These are phyloP conservation scores for Spongia lamella DNA, from an alignment of 37 sponge, comb jelly and placozoan genomes.

Conservation along the genomic window DNA sequence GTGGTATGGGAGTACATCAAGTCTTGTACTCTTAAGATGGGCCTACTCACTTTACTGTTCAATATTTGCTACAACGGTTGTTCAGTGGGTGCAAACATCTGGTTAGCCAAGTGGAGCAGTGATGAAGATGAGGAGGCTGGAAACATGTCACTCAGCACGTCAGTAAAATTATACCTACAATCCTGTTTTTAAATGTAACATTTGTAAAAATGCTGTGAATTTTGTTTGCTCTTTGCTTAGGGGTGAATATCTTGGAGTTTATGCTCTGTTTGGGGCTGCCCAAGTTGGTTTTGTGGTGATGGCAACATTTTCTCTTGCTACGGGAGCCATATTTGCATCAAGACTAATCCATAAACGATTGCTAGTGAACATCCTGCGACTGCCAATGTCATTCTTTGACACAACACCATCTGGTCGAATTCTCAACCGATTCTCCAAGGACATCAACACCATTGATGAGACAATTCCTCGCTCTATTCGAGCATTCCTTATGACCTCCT, in stretches of 20 bases:
- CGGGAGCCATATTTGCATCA: conserved; percentile 75
- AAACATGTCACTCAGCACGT: too few relatives aligned
- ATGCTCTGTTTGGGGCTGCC: conserved; percentile 69
- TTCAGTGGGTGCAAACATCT: conserved; percentile 56
- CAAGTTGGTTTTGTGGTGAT: conserved; percentile 56
- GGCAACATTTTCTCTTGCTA: conserved; percentile 71
- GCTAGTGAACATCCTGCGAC: conserved; percentile 72
- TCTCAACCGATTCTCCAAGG: conserved; percentile 95
- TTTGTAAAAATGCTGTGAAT: too few relatives aligned
- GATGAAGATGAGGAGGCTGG: conserved; percentile 4
- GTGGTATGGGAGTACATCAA: conserved; percentile 43
- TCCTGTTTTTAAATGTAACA: too few relatives aligned
- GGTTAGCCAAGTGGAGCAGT: conserved; percentile 82
- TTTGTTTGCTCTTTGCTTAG: conserved; percentile 10
- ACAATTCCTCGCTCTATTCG: conserved; percentile 69
- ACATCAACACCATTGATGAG: conserved; percentile 88
- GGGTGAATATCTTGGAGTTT: conserved; percentile 70
- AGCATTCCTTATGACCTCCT: conserved; percentile 56
- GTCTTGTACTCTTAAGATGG: conserved; percentile 37
- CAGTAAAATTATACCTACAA: too few relatives aligned
- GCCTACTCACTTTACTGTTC: conserved; percentile 36
- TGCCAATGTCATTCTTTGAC: conserved; percentile 98
- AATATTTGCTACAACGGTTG: conserved; percentile 20
- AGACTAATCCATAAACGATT: conserved; percentile 59
- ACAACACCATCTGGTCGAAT: conserved; percentile 95